Evolutionary conservation across 2,113 vertebrate species (phyloP), one percentile per base, ranked within the genome.

Genomic region (Cacatua alba): DNA sequence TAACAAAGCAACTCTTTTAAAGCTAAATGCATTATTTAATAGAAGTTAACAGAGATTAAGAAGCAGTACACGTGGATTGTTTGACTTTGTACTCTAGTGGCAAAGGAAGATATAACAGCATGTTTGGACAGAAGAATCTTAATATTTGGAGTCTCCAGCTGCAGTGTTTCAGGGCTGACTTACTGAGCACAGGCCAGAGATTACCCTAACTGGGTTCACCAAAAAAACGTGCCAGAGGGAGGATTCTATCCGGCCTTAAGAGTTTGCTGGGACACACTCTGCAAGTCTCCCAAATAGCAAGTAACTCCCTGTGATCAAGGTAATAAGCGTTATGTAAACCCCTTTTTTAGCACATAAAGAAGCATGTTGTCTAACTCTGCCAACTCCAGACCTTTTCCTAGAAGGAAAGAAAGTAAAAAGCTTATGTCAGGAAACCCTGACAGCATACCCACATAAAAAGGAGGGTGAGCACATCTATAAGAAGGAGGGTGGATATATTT

Each of bases 11-110:
- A 78, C 92, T 68, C 39, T 68, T 78, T 90, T 17, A 86, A 96
- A 82, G 79, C 57, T 72, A 80, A 82, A 62, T 59, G 33, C 24
- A 63, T 79, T 88, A 68, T 86, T 90, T 64, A 91, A 52, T 25
- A 89, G 88, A 89, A 82, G 19, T 43, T 82, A 91, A 37, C 60
- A 43, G 1, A 70, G 46, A 82, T 49, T 72, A 79, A 94, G 91
- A 72, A 88, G 49, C 53, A 46, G 83, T 20, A 82, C n/a, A 24
- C 3, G 15, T 69, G 53, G 59, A 72, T 26, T 85, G 64, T 70
- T 79, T 85, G 57, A 79, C 44, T 95, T 97, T 89, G 88, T 96
- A 43, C 92, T 95, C 92, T 94, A 94, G 86, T 91, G 92, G 96
- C 46, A 86, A 90, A 76, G 44, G 64, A 68, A 71, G 86, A 92